Conservation (phyloP, 2,888 invertebrate species). For the Holacanthella duospinosa region DNA sequence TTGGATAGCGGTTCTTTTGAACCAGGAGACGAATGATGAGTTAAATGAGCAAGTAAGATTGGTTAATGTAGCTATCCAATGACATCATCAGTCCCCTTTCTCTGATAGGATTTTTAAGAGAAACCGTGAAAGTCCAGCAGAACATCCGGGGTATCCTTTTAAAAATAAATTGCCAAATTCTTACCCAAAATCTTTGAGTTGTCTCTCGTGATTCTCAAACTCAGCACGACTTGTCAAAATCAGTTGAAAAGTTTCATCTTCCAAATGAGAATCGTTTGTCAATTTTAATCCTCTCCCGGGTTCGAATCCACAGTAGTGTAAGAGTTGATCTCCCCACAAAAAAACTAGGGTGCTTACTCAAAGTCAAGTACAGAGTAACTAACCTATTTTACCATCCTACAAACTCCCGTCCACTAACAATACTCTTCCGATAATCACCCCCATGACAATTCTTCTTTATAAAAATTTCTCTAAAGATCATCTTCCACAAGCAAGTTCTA, state of each 20-base stretch:
- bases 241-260: background rate
- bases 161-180: background rate
- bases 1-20: background rate
- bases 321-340: no score
- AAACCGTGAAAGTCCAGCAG: no score
- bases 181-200: background rate
- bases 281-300: no score
- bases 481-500: no score
- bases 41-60: background rate
- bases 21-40: background rate
- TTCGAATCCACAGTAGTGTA: no score
- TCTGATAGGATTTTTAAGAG: background rate
- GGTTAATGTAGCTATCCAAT: conserved; percentile 1
- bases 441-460: no score
- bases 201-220: background rate
- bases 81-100: background rate
- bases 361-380: no score
- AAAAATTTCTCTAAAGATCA: no score
- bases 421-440: no score
- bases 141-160: background rate
- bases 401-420: no score
- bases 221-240: no score
- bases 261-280: background rate
- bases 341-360: background rate
- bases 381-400: no score